Percentiles rank a stretch among this genome's conserved stretches.
These are phyloP conservation scores for Synanceia verrucosa DNA, from an alignment of 2,797 vertebrate species.

Conservation along the genomic window DNA sequence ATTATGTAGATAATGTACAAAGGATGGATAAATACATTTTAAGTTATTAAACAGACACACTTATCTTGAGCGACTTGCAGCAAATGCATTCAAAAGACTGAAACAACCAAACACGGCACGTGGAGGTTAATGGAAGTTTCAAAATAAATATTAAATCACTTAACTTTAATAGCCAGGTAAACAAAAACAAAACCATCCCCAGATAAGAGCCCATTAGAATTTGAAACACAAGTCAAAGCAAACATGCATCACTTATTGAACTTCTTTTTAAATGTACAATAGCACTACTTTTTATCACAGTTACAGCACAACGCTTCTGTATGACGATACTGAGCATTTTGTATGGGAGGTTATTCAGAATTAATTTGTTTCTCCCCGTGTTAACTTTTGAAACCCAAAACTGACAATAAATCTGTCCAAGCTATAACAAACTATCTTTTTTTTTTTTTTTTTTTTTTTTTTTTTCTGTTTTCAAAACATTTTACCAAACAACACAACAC, in stretches of 20 bases:
- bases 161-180: slow-evolving; percentile 39
- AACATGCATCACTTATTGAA: slow-evolving; percentile 12
- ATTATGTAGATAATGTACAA: slow-evolving; percentile 73
- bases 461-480: too few species aligned
- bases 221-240: slow-evolving; percentile 33
- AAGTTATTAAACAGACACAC: slow-evolving; percentile 54
- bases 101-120: slow-evolving; percentile 29
- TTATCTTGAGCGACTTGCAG: slow-evolving; percentile 55
- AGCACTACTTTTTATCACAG: slow-evolving; percentile 7
- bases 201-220: slow-evolving; percentile 36
- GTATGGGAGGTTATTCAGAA: slow-evolving; percentile 34
- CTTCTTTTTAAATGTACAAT: slow-evolving; percentile 25
- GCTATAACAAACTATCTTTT: too few species aligned
- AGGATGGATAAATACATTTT: slow-evolving; percentile 64
- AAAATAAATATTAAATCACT: slow-evolving; percentile 44
- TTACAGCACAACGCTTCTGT: slow-evolving; percentile 37
- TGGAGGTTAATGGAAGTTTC: slow-evolving; percentile 42
- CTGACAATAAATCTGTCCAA: slow-evolving; percentile 12
- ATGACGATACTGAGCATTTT: slow-evolving; percentile 24
- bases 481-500: too few species aligned
- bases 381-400: slow-evolving; percentile 34
- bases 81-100: slow-evolving; percentile 44
- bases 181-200: slow-evolving; percentile 48
- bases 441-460: too few species aligned
- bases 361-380: slow-evolving; percentile 21